A percentile compares a stretch with the other conserved stretches of the same genome.
These are phyloP conservation scores for Agrenia bidenticulata DNA, from an alignment of 2,888 invertebrate genomes.

Conservation along the genomic window DNA sequence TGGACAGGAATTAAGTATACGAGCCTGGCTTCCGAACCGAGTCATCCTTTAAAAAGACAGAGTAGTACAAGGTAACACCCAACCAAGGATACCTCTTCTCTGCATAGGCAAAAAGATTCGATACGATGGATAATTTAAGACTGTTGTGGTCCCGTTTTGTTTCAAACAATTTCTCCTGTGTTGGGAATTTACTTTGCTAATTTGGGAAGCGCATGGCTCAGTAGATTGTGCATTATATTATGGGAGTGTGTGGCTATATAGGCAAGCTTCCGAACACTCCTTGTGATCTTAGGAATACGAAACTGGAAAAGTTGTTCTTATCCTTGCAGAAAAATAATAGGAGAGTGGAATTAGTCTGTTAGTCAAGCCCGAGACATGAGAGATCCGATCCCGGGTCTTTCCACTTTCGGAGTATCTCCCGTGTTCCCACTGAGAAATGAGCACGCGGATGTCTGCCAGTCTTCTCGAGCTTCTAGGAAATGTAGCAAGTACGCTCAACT, in stretches of 20 bases:
- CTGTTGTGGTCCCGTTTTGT: conserved; percentile 24
- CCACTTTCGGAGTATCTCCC: conserved; percentile 5
- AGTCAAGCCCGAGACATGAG: background rate
- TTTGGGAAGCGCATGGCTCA: conserved; percentile 46
- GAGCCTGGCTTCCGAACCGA: too few relatives aligned
- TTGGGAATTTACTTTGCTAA: conserved; percentile 41
- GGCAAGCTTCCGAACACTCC: background rate
- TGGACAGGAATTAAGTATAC: conserved; percentile 5
- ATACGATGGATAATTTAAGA: conserved; percentile 21
- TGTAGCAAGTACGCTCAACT: conserved; percentile 9
- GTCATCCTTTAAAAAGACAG: too few relatives aligned
- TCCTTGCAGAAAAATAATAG: background rate
- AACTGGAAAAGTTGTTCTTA: conserved; percentile 6
- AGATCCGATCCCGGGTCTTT: conserved; percentile 14
- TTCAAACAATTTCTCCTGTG: conserved; percentile 38
- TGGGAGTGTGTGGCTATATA: background rate
- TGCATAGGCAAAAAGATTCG: background rate
- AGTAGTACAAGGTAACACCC: too few relatives aligned
- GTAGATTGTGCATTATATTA: too few relatives aligned
- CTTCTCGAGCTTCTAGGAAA: conserved; percentile 20
- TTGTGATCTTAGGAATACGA: conserved; percentile 12
- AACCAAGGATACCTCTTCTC: too few relatives aligned
- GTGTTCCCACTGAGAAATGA: conserved; percentile 21
- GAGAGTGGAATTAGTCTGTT: background rate
- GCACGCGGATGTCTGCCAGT: conserved; percentile 29